A percentile compares a stretch with the other conserved stretches of the same genome.
These are phyloP conservation scores for Agriotes lineatus DNA, from an alignment of 2,888 invertebrate species.

Conservation along the genomic window DNA sequence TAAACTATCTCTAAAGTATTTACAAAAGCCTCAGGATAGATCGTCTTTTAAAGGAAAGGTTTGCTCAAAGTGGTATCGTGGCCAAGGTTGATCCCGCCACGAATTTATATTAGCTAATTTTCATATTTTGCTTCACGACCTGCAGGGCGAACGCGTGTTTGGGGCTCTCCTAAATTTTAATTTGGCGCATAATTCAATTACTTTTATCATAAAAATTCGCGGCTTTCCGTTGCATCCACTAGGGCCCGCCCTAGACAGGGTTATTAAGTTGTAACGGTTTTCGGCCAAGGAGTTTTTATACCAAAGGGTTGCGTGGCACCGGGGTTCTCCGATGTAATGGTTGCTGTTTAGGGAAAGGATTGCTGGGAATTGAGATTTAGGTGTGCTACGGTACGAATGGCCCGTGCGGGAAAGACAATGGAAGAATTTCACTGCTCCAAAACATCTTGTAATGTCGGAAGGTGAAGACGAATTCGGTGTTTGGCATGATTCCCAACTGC, in stretches of 20 bases:
- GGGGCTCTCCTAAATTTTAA: slow-evolving; percentile 36
- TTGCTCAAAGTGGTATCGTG: slow-evolving; percentile 2
- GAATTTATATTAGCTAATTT: slow-evolving; percentile 47
- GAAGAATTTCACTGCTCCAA: not conserved
- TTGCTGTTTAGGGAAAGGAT: not conserved
- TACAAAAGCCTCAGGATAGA: too few species aligned
- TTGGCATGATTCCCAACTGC: too few species aligned
- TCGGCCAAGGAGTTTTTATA: slow-evolving; percentile 14
- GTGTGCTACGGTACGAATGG: too few species aligned
- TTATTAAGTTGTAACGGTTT: slow-evolving; percentile 17
- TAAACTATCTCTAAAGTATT: too few species aligned
- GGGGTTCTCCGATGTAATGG: not conserved
- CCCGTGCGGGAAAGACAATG: not conserved
- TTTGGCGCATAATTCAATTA: slow-evolving; percentile 36
- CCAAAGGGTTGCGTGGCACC: slow-evolving; percentile 5
- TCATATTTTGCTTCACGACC: slow-evolving; percentile 39
- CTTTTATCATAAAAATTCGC: slow-evolving; percentile 25
- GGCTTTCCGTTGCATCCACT: slow-evolving; percentile 16
- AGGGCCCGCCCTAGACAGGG: slow-evolving; percentile 3
- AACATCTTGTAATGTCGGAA: too few species aligned
- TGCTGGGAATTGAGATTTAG: slow-evolving; percentile 8
- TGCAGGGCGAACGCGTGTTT: slow-evolving; percentile 31
- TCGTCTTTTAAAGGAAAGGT: not conserved
- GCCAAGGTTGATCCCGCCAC: slow-evolving; percentile 8
- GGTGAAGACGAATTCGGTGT: too few species aligned